Conservation (phyloP, 2,797 vertebrate genomes). For the Mallotus villosus region DNA sequence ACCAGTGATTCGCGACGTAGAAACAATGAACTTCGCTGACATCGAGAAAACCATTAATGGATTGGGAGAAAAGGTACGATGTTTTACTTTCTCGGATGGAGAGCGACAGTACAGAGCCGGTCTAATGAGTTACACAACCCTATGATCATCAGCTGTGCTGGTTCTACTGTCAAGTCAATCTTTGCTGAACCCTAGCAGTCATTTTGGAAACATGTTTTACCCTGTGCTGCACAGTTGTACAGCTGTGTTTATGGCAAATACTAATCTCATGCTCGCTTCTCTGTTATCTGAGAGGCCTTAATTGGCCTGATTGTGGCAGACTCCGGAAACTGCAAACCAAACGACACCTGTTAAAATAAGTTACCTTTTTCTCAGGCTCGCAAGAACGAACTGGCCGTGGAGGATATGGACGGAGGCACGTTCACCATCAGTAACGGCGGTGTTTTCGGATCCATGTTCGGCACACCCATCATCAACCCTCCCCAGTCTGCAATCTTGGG, state of each 20-base stretch:
- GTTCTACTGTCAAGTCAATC: no score
- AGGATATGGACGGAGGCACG: conserved; percentile 90
- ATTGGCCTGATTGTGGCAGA: neutral
- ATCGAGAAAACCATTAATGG: conserved; percentile 91
- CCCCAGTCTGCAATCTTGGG: conserved; percentile 97
- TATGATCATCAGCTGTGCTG: no score
- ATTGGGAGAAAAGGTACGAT: conserved; percentile 92
- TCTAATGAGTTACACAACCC: neutral
- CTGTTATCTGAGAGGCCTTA: neutral
- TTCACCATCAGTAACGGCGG: conserved; percentile 99
- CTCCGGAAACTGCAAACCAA: neutral
- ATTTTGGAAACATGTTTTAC: neutral
- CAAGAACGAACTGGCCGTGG: conserved; percentile 82
- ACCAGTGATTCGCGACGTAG: conserved; percentile 92
- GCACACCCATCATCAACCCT: conserved; percentile 98
- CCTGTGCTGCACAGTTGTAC: neutral
- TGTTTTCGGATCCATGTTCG: conserved; percentile 96
- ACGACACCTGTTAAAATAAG: no score
- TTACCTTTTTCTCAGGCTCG: conserved; percentile 71
- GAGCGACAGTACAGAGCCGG: neutral
- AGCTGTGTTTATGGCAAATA: neutral
- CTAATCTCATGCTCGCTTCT: neutral
- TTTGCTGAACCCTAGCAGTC: neutral
- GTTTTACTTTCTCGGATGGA: neutral
- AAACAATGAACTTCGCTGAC: conserved; percentile 94